Conservation (phyloP, 1,140 invertebrate genomes). For the Lutraria rhynchaena region DNA sequence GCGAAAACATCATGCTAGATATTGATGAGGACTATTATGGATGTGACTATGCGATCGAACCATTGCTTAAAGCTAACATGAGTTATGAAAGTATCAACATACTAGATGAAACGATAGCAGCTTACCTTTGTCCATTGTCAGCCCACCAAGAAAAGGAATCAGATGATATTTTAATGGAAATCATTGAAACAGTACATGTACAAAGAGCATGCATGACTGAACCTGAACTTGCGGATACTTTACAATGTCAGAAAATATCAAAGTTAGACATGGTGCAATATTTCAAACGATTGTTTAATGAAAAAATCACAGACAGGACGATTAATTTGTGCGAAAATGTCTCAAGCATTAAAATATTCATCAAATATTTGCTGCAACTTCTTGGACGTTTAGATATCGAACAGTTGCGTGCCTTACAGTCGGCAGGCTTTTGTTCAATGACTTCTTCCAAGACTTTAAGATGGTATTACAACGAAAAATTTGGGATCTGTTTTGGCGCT, state of each 20-base stretch:
- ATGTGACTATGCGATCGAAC: constrained; percentile 63
- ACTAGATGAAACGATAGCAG: constrained; percentile 50
- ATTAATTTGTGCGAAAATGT: constrained; percentile 6
- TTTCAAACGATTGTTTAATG: not conserved
- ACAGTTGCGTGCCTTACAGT: constrained; percentile 54
- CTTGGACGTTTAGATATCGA: constrained; percentile 11
- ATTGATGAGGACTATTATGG: constrained; percentile 78
- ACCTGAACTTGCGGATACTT: constrained; percentile 4
- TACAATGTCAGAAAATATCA: not conserved
- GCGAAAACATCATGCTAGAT: constrained; percentile 69
- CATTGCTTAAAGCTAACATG: constrained; percentile 58
- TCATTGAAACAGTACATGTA: constrained; percentile 10
- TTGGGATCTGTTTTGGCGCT: constrained; percentile 63
- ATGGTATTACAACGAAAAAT: constrained; percentile 11
- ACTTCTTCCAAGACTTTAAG: constrained; percentile 58
- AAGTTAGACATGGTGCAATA: not conserved
- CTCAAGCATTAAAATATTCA: not conserved
- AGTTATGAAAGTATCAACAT: constrained; percentile 26
- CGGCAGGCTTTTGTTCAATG: constrained; percentile 67
- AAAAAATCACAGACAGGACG: not conserved
- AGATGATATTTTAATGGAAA: constrained; percentile 46
- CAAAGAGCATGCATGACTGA: constrained; percentile 14
- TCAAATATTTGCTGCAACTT: constrained; percentile 25
- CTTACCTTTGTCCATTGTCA: constrained; percentile 63
- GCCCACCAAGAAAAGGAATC: constrained; percentile 55